Evolutionary conservation across 2,113 vertebrate genomes (phyloP).

Genomic region (Corythoichthys intestinalis): DNA sequence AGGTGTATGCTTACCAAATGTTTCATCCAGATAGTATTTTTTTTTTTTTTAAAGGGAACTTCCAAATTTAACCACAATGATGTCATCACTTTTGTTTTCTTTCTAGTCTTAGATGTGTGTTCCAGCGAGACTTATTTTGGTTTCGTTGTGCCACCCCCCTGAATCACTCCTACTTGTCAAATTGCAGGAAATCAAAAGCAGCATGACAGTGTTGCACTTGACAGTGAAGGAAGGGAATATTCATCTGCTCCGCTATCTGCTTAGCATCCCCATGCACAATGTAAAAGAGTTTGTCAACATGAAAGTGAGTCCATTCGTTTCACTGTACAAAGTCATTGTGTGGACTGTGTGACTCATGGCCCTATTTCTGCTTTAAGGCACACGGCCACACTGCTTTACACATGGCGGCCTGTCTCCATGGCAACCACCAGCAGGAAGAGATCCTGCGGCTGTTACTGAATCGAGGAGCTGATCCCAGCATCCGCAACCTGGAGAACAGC

Average conservation of each 20-base stretch:
- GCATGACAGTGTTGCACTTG: slow-evolving; percentile 83
- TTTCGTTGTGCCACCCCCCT: slow-evolving; percentile 25
- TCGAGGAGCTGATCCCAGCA: slow-evolving; percentile 80
- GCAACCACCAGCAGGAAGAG: slow-evolving; percentile 74
- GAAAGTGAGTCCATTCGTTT: slow-evolving; percentile 73
- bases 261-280: slow-evolving; percentile 69
- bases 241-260: slow-evolving; percentile 76
- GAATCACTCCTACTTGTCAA: slow-evolving; percentile 13
- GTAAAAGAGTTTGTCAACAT: slow-evolving; percentile 82
- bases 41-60: slow-evolving; percentile 15
- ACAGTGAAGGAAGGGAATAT: slow-evolving; percentile 87
- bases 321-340: neutral
- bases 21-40: slow-evolving; percentile 7
- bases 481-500: slow-evolving; percentile 88
- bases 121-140: slow-evolving; percentile 13
- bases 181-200: slow-evolving; percentile 88
- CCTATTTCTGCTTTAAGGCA: slow-evolving; percentile 64
- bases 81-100: slow-evolving; percentile 19
- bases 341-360: slow-evolving; percentile 7
- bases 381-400: slow-evolving; percentile 89
- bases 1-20: neutral
- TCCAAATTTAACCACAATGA: neutral
- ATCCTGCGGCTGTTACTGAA: slow-evolving; percentile 78
- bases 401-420: slow-evolving; percentile 86
- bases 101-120: slow-evolving; percentile 16